phyloP scores from a whole-genome alignment of 2,797 vertebrate species.

The Hafferia zeledoni region DNA sequence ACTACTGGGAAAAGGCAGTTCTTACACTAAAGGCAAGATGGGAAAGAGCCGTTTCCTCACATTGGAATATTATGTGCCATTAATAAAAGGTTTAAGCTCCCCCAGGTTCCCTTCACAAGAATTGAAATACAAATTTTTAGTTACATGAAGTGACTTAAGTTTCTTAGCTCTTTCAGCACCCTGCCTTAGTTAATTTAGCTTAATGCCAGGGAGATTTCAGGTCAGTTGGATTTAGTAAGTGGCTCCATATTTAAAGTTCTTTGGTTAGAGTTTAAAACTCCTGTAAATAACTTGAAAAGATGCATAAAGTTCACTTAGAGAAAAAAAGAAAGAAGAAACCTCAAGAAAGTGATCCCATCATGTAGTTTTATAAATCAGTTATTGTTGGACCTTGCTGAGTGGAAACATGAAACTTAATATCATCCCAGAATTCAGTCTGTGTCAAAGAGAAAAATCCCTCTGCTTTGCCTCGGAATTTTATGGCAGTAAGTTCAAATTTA shows the following conservation, averaged over 20 bases:
- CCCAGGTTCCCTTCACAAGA: not conserved
- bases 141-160: not conserved
- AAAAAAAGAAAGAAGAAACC: not conserved
- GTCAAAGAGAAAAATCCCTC: not conserved
- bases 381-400: not conserved
- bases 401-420: not conserved
- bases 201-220: not conserved
- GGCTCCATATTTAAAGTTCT: not conserved
- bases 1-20: not conserved
- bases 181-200: not conserved
- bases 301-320: not conserved
- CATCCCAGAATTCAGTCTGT: not conserved
- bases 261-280: not conserved
- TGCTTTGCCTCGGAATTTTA: constrained; percentile 4
- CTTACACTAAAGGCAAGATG: not conserved
- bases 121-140: not conserved
- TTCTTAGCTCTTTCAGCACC: not conserved
- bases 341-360: not conserved
- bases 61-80: not conserved
- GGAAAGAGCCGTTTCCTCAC: not conserved
- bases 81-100: not conserved
- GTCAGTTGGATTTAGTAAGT: not conserved
- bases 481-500: not conserved
- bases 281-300: not conserved
- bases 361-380: not conserved